Conservation (phyloP, 2,797 vertebrate genomes). For the Atherinosoma microstoma region DNA sequence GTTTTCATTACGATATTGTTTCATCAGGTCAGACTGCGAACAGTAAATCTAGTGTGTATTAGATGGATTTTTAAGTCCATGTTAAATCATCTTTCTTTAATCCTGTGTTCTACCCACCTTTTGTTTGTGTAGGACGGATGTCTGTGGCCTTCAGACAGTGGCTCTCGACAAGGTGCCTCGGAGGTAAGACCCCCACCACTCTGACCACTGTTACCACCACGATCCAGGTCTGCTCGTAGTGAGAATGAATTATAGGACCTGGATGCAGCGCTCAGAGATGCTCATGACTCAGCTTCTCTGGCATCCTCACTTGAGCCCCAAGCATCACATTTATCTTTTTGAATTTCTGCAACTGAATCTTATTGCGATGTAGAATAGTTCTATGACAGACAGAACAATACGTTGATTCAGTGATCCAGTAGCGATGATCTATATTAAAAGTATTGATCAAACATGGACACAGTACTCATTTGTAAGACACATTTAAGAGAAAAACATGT, state of each 20-base stretch:
- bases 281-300: too few species aligned
- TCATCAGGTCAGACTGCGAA: slow-evolving; percentile 29
- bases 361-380: too few species aligned
- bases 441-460: too few species aligned
- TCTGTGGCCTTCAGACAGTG: slow-evolving; percentile 90
- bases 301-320: too few species aligned
- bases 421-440: too few species aligned
- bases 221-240: background rate
- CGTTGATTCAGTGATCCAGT: too few species aligned
- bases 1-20: slow-evolving; percentile 4
- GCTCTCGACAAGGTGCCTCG: slow-evolving; percentile 87
- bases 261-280: background rate
- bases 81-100: background rate
- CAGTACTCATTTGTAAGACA: too few species aligned
- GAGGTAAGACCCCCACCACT: slow-evolving; percentile 84
- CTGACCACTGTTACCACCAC: background rate
- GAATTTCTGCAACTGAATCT: too few species aligned
- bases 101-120: background rate
- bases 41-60: slow-evolving; percentile 2
- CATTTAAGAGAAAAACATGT: too few species aligned
- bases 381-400: too few species aligned
- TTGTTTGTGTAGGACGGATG: slow-evolving; percentile 86
- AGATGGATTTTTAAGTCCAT: background rate
- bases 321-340: too few species aligned
- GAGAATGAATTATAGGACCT: background rate